Evolutionary conservation across 2,888 invertebrate species (phyloP).

Genomic region (Drosophila conformis): DNA sequence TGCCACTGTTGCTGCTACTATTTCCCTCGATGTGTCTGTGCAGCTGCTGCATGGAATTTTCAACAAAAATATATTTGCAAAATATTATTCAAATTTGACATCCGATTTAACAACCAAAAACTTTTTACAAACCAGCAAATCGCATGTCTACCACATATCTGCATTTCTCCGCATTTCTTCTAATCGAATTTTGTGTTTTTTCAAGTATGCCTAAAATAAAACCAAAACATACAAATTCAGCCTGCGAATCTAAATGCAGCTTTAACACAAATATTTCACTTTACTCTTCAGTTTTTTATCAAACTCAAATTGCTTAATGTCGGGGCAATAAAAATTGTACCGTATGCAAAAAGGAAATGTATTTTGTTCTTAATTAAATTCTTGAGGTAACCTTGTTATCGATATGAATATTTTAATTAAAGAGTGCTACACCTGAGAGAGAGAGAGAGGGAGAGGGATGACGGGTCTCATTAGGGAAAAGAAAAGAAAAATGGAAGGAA

Average conservation of each 20-base stretch:
- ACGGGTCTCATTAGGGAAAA: constrained; percentile 57
- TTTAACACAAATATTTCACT: not conserved
- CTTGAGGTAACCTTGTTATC: not conserved
- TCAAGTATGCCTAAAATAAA: not conserved
- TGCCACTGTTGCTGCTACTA: no score
- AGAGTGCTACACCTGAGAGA: not conserved
- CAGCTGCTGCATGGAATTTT: not conserved
- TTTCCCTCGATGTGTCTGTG: not conserved
- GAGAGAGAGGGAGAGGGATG: not conserved
- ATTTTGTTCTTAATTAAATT: not conserved
- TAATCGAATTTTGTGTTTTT: not conserved
- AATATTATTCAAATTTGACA: constrained; percentile 12
- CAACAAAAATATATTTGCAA: not conserved
- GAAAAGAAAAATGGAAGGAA: not conserved
- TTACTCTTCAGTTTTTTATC: not conserved
- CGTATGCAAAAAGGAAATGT: not conserved
- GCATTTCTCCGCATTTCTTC: not conserved
- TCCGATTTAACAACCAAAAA: constrained; percentile 49
- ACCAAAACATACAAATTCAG: not conserved
- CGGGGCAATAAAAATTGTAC: not conserved
- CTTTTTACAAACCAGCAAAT: constrained; percentile 14
- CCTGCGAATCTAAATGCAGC: not conserved
- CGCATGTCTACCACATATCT: not conserved
- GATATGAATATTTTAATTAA: constrained; percentile 1
- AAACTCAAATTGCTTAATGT: not conserved